Evolutionary conservation across 2,888 invertebrate genomes (phyloP).

Genomic region (Caenorhabditis sulstoni): DNA sequence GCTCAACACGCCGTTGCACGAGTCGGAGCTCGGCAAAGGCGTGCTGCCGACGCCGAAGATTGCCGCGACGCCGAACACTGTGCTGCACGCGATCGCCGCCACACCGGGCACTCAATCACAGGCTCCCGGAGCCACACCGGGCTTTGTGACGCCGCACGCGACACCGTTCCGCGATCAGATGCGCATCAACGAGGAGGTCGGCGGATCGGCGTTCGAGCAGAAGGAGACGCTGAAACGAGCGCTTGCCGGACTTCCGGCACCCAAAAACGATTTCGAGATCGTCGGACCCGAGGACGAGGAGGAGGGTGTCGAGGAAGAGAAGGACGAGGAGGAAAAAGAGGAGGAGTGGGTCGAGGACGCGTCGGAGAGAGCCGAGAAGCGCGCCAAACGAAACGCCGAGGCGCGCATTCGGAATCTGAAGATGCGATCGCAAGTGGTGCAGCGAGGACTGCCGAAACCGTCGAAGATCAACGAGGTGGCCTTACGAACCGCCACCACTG

Average conservation of each 20-base stretch:
- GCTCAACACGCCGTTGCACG: constrained; percentile 92
- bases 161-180: constrained; percentile 93
- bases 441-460: constrained; percentile 76
- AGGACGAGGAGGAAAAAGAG: constrained; percentile 31
- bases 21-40: constrained; percentile 88
- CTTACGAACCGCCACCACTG: constrained; percentile 65
- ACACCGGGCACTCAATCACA: constrained; percentile 71
- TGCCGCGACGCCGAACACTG: constrained; percentile 89
- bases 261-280: constrained; percentile 98
- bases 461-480: constrained; percentile 73
- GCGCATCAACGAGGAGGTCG: constrained; percentile 93
- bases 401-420: constrained; percentile 75
- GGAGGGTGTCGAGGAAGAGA: constrained; percentile 84
- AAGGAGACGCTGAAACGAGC: constrained; percentile 86
- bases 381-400: constrained; percentile 80
- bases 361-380: constrained; percentile 73
- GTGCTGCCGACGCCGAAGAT: constrained; percentile 69
- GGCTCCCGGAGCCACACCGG: constrained; percentile 59
- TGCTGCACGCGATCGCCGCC: constrained; percentile 85
- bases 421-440: constrained; percentile 74
- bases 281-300: constrained; percentile 89
- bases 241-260: constrained; percentile 89
- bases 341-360: constrained; percentile 79
- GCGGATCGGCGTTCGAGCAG: constrained; percentile 72
- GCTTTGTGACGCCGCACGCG: constrained; percentile 81